Evolutionary conservation across 2,888 invertebrate genomes (phyloP).

Genomic region (Perdita meconis): DNA sequence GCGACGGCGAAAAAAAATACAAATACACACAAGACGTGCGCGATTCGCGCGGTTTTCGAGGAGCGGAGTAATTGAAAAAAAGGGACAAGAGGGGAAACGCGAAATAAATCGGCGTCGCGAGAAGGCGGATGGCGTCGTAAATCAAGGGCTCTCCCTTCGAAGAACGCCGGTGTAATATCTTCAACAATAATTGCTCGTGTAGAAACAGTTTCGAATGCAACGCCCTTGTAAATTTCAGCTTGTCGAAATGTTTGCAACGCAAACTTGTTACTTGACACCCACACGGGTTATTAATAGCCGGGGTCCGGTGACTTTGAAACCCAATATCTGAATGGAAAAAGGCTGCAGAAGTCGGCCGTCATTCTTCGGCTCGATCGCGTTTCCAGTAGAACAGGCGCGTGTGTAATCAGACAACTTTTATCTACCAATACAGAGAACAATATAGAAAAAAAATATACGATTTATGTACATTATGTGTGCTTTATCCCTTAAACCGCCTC

Average conservation of each 20-base stretch:
- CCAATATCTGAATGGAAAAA: constrained; percentile 71
- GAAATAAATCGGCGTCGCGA: not conserved
- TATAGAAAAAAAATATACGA: not conserved
- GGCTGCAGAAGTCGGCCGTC: constrained; percentile 38
- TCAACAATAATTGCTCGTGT: not conserved
- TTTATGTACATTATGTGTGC: not conserved
- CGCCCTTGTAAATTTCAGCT: constrained; percentile 37
- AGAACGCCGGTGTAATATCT: not conserved
- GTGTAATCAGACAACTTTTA: constrained; percentile 20
- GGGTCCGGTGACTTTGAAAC: constrained; percentile 70
- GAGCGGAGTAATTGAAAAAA: not conserved
- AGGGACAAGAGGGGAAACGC: not conserved
- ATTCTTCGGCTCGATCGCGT: not conserved
- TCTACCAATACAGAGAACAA: not conserved
- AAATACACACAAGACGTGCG: constrained; percentile 34
- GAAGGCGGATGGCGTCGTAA: not conserved
- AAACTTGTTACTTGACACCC: constrained; percentile 63
- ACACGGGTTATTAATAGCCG: constrained; percentile 68
- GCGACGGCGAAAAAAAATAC: constrained; percentile 11
- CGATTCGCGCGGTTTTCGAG: not conserved
- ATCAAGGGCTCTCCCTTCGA: not conserved
- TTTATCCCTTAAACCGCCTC: no score
- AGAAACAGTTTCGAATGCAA: constrained; percentile 32
- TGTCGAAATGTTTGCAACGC: constrained; percentile 59
- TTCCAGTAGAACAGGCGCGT: constrained; percentile 42